Percentiles rank a stretch among this genome's conserved stretches.
Evolutionary conservation across 2,797 vertebrate species (phyloP).

Genomic region (Amphiprion clarkii): DNA sequence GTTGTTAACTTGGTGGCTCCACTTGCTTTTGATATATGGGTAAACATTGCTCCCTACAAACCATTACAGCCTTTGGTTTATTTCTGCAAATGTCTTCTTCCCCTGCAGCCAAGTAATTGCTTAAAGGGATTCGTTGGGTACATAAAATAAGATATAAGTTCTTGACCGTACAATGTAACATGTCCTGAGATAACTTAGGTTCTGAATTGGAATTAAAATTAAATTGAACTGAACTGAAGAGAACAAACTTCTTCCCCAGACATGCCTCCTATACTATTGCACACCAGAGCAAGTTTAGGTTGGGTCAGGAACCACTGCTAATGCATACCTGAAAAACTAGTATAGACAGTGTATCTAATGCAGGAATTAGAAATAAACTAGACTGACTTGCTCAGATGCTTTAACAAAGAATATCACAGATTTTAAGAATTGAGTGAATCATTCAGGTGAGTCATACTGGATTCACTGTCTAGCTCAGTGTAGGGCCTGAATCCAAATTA

Average conservation of each 20-base stretch:
- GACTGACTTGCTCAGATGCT: slow-evolving; percentile 15
- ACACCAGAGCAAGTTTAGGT: not conserved
- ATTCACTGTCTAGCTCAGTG: not conserved
- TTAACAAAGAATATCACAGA: not conserved
- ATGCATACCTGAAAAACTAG: not conserved
- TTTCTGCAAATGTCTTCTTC: not conserved
- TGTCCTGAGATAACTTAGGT: too few relatives aligned
- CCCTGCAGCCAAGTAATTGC: too few relatives aligned
- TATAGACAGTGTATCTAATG: not conserved
- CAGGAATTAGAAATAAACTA: slow-evolving; percentile 13
- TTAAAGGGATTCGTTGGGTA: too few relatives aligned
- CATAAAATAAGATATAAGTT: too few relatives aligned
- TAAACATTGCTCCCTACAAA: not conserved
- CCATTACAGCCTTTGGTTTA: not conserved
- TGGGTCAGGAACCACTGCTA: not conserved
- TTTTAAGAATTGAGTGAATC: not conserved
- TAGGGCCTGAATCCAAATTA: slow-evolving; percentile 3
- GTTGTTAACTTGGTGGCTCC: too few relatives aligned
- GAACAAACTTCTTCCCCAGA: not conserved
- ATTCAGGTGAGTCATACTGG: not conserved
- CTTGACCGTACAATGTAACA: too few relatives aligned
- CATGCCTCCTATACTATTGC: not conserved
- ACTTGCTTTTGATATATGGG: not conserved
- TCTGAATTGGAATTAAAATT: too few relatives aligned
- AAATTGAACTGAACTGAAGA: too few relatives aligned